Evolutionary conservation across 2,113 vertebrate species (phyloP).

Genomic region (Charina bottae): DNA sequence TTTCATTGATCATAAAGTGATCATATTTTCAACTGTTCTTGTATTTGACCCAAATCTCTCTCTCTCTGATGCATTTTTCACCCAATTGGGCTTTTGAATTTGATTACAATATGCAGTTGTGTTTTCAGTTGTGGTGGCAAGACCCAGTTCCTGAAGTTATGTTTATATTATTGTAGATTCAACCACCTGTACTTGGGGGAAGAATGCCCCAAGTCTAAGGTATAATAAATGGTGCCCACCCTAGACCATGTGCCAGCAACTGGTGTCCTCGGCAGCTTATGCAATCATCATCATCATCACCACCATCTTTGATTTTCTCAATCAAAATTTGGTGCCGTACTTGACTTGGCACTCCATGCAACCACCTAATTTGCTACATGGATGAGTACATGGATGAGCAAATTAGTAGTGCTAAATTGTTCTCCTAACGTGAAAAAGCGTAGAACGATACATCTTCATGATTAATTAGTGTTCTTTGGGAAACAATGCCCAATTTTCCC

Average conservation of each 20-base stretch:
- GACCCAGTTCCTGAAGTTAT: background rate
- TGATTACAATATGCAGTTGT: background rate
- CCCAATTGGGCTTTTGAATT: background rate
- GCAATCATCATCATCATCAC: background rate
- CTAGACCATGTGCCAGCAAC: no score
- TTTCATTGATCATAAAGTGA: background rate
- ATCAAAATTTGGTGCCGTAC: background rate
- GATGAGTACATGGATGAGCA: background rate
- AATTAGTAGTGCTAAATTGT: background rate
- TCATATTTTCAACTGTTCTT: background rate
- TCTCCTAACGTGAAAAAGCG: conserved; percentile 10
- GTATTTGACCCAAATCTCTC: background rate
- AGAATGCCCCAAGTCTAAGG: background rate
- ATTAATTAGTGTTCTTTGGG: background rate
- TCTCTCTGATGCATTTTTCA: no score
- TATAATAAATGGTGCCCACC: no score
- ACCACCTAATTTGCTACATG: background rate
- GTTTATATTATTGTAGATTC: background rate
- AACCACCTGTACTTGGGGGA: background rate
- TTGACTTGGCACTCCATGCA: background rate
- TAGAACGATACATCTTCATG: background rate
- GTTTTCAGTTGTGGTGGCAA: background rate
- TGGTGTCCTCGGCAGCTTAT: no score
- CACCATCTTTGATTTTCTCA: background rate
- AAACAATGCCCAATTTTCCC: background rate